Evolutionary conservation across 2,797 vertebrate species (phyloP).

Genomic region (Propithecus deckenii): DNA sequence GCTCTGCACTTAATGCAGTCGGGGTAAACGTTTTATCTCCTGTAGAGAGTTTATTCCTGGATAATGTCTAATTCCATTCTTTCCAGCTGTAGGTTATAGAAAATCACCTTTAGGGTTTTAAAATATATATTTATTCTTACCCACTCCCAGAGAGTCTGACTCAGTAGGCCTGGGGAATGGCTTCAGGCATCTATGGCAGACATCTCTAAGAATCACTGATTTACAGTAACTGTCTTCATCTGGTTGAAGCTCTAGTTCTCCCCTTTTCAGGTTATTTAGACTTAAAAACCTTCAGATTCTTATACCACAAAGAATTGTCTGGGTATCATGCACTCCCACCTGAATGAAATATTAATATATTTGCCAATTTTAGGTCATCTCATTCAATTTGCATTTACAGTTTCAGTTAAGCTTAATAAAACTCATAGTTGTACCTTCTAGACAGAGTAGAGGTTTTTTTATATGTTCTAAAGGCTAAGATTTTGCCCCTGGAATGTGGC

Average conservation of each 20-base stretch:
- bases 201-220: not conserved
- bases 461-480: not conserved
- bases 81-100: not conserved
- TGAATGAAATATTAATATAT: slow-evolving; percentile 17
- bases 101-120: not conserved
- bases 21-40: slow-evolving; percentile 27
- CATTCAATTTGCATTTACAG: not conserved
- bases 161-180: not conserved
- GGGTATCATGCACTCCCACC: not conserved
- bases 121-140: not conserved
- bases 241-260: slow-evolving; percentile 28
- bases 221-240: not conserved
- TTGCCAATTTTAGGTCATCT: not conserved
- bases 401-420: slow-evolving; percentile 17
- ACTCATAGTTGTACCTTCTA: not conserved
- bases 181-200: not conserved
- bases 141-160: not conserved
- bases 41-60: not conserved
- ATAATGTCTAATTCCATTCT: not conserved
- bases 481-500: not conserved
- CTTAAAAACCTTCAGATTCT: slow-evolving; percentile 9
- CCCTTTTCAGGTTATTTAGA: slow-evolving; percentile 1
- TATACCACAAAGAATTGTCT: not conserved
- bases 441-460: not conserved
- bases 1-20: not conserved